Percentiles rank a stretch among this genome's conserved stretches.
phyloP scores from a whole-genome alignment of 2,888 invertebrate genomes.

The Argynnis bischoffii region DNA sequence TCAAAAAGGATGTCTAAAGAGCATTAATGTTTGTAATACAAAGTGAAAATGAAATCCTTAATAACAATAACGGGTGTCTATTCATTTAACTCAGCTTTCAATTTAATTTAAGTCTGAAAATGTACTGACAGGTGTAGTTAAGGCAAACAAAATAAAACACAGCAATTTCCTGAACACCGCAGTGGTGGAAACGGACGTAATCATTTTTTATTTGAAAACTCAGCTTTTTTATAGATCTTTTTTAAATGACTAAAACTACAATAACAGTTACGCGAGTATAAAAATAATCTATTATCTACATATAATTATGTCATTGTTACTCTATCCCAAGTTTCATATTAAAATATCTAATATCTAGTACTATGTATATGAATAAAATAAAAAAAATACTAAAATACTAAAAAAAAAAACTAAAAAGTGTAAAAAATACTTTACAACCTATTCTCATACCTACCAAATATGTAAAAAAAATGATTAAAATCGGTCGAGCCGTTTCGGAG shows the following conservation, averaged over 20 bases:
- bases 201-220: neutral
- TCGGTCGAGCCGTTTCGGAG: too few species aligned
- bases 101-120: constrained; percentile 40
- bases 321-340: too few species aligned
- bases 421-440: too few species aligned
- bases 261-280: too few species aligned
- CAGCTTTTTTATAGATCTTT: neutral
- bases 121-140: constrained; percentile 55
- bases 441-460: too few species aligned
- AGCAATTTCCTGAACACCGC: constrained; percentile 63
- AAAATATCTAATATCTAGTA: too few species aligned
- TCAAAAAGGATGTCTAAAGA: neutral
- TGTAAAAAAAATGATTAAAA: too few species aligned
- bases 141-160: constrained; percentile 65
- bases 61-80: constrained; percentile 27
- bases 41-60: constrained; percentile 18
- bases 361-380: too few species aligned
- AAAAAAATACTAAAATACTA: too few species aligned
- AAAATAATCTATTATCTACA: too few species aligned
- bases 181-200: constrained; percentile 40
- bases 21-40: constrained; percentile 17
- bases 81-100: constrained; percentile 34
- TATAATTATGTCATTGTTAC: too few species aligned
- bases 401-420: too few species aligned
- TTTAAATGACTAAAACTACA: neutral